Conservation (phyloP, 2,113 vertebrate species). For the Mormyrus iriodes region DNA sequence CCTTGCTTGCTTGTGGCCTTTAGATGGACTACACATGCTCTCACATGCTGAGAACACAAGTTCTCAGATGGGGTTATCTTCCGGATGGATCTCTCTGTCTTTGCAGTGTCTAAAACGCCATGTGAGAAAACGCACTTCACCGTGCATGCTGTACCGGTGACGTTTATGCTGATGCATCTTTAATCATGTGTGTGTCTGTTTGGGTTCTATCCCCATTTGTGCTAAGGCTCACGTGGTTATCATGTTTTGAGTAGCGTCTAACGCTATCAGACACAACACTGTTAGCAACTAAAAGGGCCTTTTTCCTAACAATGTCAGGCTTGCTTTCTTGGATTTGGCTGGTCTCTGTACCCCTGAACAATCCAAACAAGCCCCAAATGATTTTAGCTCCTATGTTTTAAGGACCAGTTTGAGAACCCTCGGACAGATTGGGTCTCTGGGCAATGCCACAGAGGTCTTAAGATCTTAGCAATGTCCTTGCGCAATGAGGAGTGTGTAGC, state of each 20-base stretch:
- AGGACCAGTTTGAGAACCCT: neutral
- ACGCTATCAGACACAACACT: neutral
- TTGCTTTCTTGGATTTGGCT: neutral
- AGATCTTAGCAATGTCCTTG: neutral
- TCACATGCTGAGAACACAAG: neutral
- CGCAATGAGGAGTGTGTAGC: neutral
- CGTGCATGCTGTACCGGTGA: neutral
- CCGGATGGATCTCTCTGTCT: neutral
- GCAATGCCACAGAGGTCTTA: neutral
- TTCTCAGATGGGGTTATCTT: neutral
- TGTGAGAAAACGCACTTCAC: neutral
- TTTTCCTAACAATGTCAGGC: neutral
- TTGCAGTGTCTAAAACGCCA: neutral
- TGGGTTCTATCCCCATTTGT: neutral
- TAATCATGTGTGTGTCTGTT: neutral
- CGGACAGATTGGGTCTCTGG: neutral
- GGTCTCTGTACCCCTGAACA: neutral
- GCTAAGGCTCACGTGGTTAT: neutral
- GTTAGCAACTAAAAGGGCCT: neutral
- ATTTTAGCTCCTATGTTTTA: neutral
- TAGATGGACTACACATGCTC: neutral
- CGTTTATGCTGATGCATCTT: neutral
- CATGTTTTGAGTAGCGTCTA: neutral
- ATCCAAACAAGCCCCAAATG: neutral
- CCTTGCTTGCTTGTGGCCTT: neutral